A percentile compares a stretch with the other conserved stretches of the same genome.
These are phyloP conservation scores for Polydesmus complanatus DNA, from an alignment of 2,888 invertebrate genomes.

Conservation along the genomic window DNA sequence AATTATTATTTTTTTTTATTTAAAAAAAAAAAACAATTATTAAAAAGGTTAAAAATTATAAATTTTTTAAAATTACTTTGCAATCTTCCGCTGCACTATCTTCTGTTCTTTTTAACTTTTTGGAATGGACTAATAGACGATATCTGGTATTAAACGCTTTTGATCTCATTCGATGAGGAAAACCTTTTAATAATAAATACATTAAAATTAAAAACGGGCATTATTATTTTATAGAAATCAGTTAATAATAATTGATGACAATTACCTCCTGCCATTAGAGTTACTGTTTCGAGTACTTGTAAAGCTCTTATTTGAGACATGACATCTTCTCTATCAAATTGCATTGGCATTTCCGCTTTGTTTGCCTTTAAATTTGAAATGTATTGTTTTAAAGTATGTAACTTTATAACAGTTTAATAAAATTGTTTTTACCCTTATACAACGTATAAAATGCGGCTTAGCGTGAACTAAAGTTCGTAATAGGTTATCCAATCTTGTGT, in stretches of 20 bases:
- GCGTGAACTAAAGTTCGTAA: constrained; percentile 82
- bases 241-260: too few relatives aligned
- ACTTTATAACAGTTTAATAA: too few relatives aligned
- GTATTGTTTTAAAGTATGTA: too few relatives aligned
- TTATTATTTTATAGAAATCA: too few relatives aligned
- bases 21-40: constrained; percentile 20
- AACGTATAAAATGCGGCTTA: constrained; percentile 85
- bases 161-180: background rate
- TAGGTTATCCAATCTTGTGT: constrained; percentile 80
- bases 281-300: constrained; percentile 84
- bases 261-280: constrained; percentile 79
- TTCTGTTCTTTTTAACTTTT: background rate
- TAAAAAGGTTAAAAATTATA: background rate
- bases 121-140: background rate
- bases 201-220: background rate
- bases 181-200: background rate
- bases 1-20: too few relatives aligned
- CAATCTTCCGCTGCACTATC: background rate
- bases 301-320: constrained; percentile 78
- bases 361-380: background rate
- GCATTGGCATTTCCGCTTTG: constrained; percentile 54
- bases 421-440: constrained; percentile 56
- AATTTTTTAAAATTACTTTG: background rate
- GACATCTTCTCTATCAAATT: constrained; percentile 69
- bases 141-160: background rate